phyloP scores from a whole-genome alignment of 2,113 vertebrate genomes.

The Anseranas semipalmata region DNA sequence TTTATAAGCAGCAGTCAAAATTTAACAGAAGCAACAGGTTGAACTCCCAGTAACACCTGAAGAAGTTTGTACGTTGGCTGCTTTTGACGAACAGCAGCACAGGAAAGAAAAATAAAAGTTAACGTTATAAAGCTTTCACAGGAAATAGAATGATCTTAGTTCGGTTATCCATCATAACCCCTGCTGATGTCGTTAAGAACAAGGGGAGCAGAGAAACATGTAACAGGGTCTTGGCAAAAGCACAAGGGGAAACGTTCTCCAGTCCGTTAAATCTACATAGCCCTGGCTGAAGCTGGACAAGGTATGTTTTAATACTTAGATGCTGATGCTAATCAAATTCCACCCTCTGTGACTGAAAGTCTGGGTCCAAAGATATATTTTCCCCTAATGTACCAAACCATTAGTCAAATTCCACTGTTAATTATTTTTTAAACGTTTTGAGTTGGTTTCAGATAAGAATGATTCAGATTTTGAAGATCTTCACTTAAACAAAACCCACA shows the following conservation, averaged over 20 bases:
- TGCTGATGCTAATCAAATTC: background rate
- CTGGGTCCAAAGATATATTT: background rate
- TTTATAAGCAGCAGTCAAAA: background rate
- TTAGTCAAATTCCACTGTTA: background rate
- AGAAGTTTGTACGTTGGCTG: background rate
- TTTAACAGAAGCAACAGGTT: background rate
- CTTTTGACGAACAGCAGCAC: conserved; percentile 12
- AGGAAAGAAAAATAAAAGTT: background rate
- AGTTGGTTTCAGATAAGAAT: conserved; percentile 24
- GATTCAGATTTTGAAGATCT: conserved; percentile 32
- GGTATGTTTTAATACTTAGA: background rate
- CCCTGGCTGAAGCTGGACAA: background rate
- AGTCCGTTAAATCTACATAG: background rate
- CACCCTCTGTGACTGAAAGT: background rate
- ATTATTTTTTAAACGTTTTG: background rate
- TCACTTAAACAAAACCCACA: conserved; percentile 28
- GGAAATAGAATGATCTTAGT: conserved; percentile 21
- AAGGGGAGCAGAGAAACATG: background rate
- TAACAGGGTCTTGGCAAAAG: background rate
- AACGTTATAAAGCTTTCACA: conserved; percentile 6
- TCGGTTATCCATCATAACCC: conserved; percentile 41
- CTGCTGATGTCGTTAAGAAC: conserved; percentile 11
- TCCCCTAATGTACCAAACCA: background rate
- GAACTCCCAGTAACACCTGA: conserved; percentile 20
- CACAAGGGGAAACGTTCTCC: background rate